phyloP scores from a whole-genome alignment of 2,797 vertebrate species.

The Rhynchotus rufescens region DNA sequence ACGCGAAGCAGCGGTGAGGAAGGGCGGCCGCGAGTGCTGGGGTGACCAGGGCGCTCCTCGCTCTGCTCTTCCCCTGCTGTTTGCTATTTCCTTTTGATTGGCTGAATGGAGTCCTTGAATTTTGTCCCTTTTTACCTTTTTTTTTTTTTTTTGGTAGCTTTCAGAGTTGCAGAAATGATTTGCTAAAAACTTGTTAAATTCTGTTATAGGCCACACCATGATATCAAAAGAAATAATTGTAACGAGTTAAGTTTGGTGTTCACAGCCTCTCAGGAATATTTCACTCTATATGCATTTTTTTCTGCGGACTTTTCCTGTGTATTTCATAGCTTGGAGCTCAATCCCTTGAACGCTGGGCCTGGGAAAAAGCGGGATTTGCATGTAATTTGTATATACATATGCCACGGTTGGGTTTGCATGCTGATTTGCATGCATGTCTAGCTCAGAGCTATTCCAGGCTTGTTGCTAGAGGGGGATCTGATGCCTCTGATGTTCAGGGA shows the following conservation, averaged over 20 bases:
- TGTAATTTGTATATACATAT: background rate
- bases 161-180: background rate
- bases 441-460: background rate
- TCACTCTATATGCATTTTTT: background rate
- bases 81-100: background rate
- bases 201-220: background rate
- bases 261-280: background rate
- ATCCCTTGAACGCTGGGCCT: background rate
- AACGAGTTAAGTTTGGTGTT: background rate
- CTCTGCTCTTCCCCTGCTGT: background rate
- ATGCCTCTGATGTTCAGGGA: background rate
- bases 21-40: background rate
- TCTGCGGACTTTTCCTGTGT: background rate
- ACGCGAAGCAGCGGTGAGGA: conserved; percentile 92
- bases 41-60: too few relatives aligned
- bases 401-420: background rate
- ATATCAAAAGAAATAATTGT: background rate
- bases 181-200: background rate
- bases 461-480: background rate
- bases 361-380: background rate
- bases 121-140: background rate
- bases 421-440: background rate
- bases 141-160: background rate
- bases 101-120: background rate
- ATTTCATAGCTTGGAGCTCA: background rate